phyloP scores from a whole-genome alignment of 2,888 invertebrate species.

The Alsophila aescularia region DNA sequence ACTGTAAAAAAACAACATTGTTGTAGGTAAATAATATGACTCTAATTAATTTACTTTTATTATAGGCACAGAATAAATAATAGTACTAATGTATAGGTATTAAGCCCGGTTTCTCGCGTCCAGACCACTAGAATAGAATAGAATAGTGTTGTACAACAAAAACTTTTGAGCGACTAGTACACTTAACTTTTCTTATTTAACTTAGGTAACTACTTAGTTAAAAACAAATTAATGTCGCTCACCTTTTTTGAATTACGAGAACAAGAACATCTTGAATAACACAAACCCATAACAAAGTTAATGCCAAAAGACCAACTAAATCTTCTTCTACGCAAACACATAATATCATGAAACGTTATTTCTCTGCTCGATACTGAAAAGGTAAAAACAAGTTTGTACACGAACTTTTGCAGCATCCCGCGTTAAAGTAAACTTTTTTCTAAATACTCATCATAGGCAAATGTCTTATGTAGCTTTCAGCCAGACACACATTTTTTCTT shows the following conservation, averaged over 20 bases:
- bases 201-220: no score
- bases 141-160: no score
- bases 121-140: no score
- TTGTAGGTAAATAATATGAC: no score
- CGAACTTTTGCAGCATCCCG: conserved; percentile 39
- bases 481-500: no score
- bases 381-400: conserved; percentile 53
- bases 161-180: no score
- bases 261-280: conserved; percentile 63
- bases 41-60: no score
- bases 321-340: conserved; percentile 48
- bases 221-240: conserved; percentile 30
- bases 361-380: conserved; percentile 13
- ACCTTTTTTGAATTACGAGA: conserved; percentile 51
- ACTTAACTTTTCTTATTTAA: no score
- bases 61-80: no score
- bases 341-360: conserved; percentile 46
- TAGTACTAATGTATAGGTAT: no score
- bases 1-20: no score
- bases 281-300: conserved; percentile 64
- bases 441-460: neutral
- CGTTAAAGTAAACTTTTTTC: conserved; percentile 30
- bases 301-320: conserved; percentile 43
- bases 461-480: neutral
- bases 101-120: no score